These are phyloP conservation scores for Capreolus pygargus DNA, from an alignment of 2,113 vertebrate species.

Conservation along the genomic window DNA sequence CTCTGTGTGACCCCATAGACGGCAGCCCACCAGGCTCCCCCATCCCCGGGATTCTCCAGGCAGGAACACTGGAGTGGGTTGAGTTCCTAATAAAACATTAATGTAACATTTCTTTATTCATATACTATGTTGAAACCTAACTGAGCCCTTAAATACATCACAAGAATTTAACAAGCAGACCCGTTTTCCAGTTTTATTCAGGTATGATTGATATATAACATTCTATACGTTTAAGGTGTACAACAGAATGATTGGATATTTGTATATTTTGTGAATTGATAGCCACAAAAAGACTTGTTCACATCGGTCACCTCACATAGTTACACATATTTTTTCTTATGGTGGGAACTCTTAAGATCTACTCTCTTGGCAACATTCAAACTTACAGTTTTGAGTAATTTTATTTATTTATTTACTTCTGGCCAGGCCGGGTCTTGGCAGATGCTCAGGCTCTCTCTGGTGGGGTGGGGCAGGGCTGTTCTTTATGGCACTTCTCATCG, in stretches of 20 bases:
- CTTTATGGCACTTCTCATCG: accelerated
- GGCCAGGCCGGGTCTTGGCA: background rate
- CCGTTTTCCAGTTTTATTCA: background rate
- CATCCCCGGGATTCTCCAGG: background rate
- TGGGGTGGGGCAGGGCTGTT: background rate
- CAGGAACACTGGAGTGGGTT: background rate
- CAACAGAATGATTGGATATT: background rate
- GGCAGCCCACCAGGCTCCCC: background rate
- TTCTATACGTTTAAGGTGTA: background rate
- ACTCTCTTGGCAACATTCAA: background rate
- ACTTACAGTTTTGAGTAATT: background rate
- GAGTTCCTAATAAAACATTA: background rate
- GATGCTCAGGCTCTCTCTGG: background rate
- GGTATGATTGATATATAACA: background rate
- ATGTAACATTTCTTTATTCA: background rate
- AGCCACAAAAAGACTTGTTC: background rate
- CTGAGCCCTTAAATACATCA: background rate
- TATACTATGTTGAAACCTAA: background rate
- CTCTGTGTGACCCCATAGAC: background rate
- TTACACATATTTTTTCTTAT: background rate
- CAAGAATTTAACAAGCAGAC: background rate
- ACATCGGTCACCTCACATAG: background rate
- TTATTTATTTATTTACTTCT: too few relatives aligned
- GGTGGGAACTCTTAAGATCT: background rate
- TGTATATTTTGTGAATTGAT: background rate